phyloP scores from a whole-genome alignment of 2,888 invertebrate genomes.

The Chrysolina americana region DNA sequence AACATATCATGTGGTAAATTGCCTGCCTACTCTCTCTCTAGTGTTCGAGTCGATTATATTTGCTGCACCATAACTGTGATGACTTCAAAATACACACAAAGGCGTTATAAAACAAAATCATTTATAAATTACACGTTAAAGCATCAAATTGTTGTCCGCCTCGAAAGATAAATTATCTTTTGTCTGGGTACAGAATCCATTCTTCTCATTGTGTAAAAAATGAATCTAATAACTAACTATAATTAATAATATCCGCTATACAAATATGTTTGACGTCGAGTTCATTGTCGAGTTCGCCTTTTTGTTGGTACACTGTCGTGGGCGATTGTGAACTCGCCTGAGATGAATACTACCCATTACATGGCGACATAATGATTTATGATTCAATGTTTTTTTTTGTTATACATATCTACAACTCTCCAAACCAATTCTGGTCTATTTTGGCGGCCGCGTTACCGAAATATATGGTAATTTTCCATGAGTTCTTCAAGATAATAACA shows the following conservation, averaged over 20 bases:
- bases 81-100: slow-evolving; percentile 49
- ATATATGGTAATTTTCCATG: too few species aligned
- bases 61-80: slow-evolving; percentile 64
- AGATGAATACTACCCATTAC: slow-evolving; percentile 32
- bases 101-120: slow-evolving; percentile 69
- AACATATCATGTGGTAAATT: slow-evolving; percentile 71
- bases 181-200: slow-evolving; percentile 48
- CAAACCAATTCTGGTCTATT: background rate
- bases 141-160: slow-evolving; percentile 70
- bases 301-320: slow-evolving; percentile 28
- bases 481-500: too few species aligned
- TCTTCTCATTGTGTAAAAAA: slow-evolving; percentile 49
- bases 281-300: slow-evolving; percentile 45
- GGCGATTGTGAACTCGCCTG: slow-evolving; percentile 26
- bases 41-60: slow-evolving; percentile 61
- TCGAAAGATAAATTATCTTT: slow-evolving; percentile 69
- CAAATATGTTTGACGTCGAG: slow-evolving; percentile 49
- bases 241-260: slow-evolving; percentile 50
- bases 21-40: slow-evolving; percentile 67
- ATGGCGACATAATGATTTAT: slow-evolving; percentile 37
- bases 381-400: slow-evolving; percentile 33
- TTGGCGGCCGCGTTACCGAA: too few species aligned
- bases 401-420: background rate
- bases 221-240: slow-evolving; percentile 49
- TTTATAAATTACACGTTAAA: slow-evolving; percentile 70